Evolutionary conservation across 2,113 vertebrate species (phyloP), one percentile per base, ranked within the genome.

Genomic region (Excalfactoria chinensis): DNA sequence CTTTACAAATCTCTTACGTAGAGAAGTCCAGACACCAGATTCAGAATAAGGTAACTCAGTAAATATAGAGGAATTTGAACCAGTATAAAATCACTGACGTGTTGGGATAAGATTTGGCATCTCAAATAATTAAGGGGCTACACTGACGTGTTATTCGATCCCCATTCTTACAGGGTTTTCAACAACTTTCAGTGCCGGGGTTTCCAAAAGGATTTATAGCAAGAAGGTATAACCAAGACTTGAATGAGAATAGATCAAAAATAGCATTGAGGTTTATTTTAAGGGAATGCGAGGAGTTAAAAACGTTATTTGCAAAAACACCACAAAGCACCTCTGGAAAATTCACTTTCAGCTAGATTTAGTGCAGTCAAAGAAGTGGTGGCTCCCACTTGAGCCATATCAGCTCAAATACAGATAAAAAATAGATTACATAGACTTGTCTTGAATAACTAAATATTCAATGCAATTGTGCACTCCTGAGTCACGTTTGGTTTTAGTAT

Each of bases 251-350:
- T 64, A 77, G 32, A 83, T 69, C 19, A 89, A 51, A 95, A 95
- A 26, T 35, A 56, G 35, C 81, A 41, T 4, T 82, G n/a, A 69
- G 30, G 58, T 82, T 74, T 28, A 88, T 89, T 79, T 72, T 76
- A 78, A 75, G 83, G 53, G 43, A 48, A 78, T 48, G 25, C 48
- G 46, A 93, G 55, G 40, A 80, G 58, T 55, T 92, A 55, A 92
- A 87, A 51, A 22, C 55, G 43, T 49, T 32, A 62, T 94, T 93
- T 85, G 68, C 84, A 80, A 49, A 62, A 62, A 40, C 64, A 90
- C 56, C 58, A 89, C 68, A 63, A 91, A 68, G 84, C 70, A 67
- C 63, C 74, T 78, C 86, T 94, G 75, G 86, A 93, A 92, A 90
- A 92, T 68, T 82, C 11, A 15, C 69, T 58, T 81, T 70, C 19